These are phyloP conservation scores for Tipula confusa DNA, from an alignment of 2,888 invertebrate species.

Conservation along the genomic window DNA sequence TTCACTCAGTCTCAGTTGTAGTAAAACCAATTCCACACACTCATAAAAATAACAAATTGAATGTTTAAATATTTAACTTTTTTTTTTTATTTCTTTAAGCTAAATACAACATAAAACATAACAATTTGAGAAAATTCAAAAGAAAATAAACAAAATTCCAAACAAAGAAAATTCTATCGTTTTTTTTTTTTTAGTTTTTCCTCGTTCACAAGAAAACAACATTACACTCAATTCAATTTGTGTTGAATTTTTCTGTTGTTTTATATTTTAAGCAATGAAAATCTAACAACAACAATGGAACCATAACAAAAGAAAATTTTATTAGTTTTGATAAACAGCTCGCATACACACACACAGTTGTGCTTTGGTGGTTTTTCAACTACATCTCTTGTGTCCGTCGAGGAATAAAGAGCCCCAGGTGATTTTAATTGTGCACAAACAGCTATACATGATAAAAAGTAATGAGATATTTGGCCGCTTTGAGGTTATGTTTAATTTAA, in stretches of 20 bases:
- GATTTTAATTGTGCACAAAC: not conserved
- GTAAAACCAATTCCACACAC: not conserved
- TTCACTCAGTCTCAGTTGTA: too few species aligned
- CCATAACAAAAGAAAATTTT: not conserved
- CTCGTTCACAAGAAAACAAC: not conserved
- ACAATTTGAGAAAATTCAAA: not conserved
- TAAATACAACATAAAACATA: not conserved
- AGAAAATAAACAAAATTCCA: not conserved
- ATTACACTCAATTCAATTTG: slow-evolving; percentile 20
- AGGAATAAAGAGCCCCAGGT: not conserved
- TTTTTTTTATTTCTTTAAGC: not conserved
- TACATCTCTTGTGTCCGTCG: not conserved
- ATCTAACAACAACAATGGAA: not conserved
- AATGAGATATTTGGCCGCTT: too few species aligned
- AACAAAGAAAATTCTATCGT: not conserved
- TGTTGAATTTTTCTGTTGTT: not conserved
- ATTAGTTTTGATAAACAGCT: not conserved
- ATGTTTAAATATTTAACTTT: slow-evolving; percentile 9
- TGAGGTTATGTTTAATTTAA: too few species aligned
- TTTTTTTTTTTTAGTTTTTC: not conserved
- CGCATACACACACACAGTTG: not conserved
- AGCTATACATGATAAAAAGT: too few species aligned
- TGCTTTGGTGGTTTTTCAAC: not conserved
- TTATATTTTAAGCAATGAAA: not conserved
- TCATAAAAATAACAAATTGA: not conserved